These are phyloP conservation scores for Ariopsis seemanni DNA, from an alignment of 2,113 vertebrate genomes.

Conservation along the genomic window DNA sequence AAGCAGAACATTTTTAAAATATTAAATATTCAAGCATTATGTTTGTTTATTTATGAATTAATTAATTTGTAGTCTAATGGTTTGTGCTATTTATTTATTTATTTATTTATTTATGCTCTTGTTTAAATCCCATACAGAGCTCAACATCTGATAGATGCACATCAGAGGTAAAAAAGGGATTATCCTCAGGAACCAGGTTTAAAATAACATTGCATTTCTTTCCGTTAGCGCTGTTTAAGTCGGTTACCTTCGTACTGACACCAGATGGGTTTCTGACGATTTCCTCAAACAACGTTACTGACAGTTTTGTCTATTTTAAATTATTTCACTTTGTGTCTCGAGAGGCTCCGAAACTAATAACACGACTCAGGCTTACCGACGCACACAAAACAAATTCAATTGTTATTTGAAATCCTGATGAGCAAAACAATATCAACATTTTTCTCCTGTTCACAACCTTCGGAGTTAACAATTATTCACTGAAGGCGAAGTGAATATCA, in stretches of 20 bases:
- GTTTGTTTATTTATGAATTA: no score
- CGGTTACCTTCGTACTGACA: conserved; percentile 19
- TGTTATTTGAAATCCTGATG: not conserved
- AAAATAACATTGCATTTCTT: not conserved
- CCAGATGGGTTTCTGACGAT: not conserved
- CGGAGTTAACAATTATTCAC: no score
- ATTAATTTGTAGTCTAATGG: no score
- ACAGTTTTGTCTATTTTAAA: not conserved
- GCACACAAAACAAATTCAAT: not conserved
- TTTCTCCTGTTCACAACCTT: not conserved
- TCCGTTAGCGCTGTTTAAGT: not conserved
- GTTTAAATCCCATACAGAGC: no score
- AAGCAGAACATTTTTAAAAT: no score
- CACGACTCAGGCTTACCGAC: no score
- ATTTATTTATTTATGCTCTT: no score
- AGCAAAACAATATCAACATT: not conserved
- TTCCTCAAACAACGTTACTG: not conserved
- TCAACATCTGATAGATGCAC: not conserved
- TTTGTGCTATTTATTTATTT: no score
- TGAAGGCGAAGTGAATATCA: no score
- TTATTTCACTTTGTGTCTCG: not conserved
- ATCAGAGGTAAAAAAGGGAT: not conserved
- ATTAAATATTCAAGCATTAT: no score
- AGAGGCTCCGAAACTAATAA: not conserved
- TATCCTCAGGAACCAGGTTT: not conserved